Evolutionary conservation across 1,140 invertebrate species (phyloP).

Genomic region (Caenorhabditis elegans): DNA sequence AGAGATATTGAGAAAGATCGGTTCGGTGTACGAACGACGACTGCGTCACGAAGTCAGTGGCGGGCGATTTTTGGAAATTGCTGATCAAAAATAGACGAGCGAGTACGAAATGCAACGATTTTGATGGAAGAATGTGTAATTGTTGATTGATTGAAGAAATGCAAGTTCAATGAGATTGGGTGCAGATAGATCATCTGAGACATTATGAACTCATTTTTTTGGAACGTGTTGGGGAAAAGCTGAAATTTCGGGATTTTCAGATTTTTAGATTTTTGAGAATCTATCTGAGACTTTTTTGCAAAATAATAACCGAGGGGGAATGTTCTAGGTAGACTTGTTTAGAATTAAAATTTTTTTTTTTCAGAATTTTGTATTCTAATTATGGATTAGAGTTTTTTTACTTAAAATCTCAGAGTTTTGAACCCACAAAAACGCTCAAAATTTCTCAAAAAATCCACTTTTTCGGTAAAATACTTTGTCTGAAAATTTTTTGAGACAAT

Average conservation of each 20-base stretch:
- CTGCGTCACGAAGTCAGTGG: conserved; percentile 26
- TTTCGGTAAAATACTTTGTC: too few relatives aligned
- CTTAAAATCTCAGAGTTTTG: too few relatives aligned
- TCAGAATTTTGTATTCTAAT: too few relatives aligned
- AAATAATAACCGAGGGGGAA: too few relatives aligned
- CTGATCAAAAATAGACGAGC: not conserved
- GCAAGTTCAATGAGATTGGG: conserved; percentile 6
- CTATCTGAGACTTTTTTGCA: too few relatives aligned
- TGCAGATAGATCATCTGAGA: not conserved
- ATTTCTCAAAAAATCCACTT: too few relatives aligned
- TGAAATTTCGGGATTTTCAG: not conserved
- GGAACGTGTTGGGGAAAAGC: not conserved
- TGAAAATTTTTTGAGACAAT: too few relatives aligned
- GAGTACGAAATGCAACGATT: conserved; percentile 11
- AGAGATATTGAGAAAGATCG: not conserved
- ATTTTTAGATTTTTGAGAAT: not conserved
- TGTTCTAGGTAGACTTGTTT: too few relatives aligned
- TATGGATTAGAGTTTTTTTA: too few relatives aligned
- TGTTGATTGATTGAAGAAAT: not conserved
- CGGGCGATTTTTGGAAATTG: conserved; percentile 24
- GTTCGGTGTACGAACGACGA: conserved; percentile 20
- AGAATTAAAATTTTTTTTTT: too few relatives aligned
- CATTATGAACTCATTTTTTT: not conserved
- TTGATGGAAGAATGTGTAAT: not conserved
- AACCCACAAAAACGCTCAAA: too few relatives aligned